Evolutionary conservation across 2,797 vertebrate genomes (phyloP), one percentile per base, ranked within the genome.

Genomic region (Potorous gilbertii): DNA sequence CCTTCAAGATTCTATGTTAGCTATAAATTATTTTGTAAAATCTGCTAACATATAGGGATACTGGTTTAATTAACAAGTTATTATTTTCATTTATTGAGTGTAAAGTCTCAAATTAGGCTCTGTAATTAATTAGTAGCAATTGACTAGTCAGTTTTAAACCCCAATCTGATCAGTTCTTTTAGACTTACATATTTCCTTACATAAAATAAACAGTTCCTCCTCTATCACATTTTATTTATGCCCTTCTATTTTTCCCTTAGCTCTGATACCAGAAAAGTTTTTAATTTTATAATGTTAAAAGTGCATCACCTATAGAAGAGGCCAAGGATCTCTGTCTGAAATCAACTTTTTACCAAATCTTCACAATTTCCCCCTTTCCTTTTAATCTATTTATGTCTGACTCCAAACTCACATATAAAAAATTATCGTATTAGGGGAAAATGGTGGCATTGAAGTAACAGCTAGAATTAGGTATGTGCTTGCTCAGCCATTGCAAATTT

Each of bases 311-410:
- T n/a, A 66, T 31, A 66, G 62, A 54, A 27, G 92, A 95, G 29
- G 93, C 93, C 81, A 90, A 57, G 93, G 28, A 92, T 52, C 34
- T 91, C 57, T 91, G 50, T 92, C 94, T 94, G 62, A 89, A 96
- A 46, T 56, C 91, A 95, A 13, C 28, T 13, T 93, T 93, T 29
- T 55, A 12, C 90, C 66, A 81, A 14, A 81, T 81, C n/a, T 81
- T 24, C 62, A 74, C n/a, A 81, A 11, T 81, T 40, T 81, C 21
- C 40, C 21, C 66, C 34, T 66, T n/a, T 74, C 62, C 66, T 46
- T 46, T 81, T 81, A 59, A 59, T 50, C 27, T 92, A 0, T 50
- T 74, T 95, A 27, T 95, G 6, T 55, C 66, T 94, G n/a, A 54
- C n/a, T 92, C 95, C 52, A 93, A 46, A 81, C n/a, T 81, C 5